Conservation (phyloP, 2,888 invertebrate genomes). For the Caenorhabditis panamensis region DNA sequence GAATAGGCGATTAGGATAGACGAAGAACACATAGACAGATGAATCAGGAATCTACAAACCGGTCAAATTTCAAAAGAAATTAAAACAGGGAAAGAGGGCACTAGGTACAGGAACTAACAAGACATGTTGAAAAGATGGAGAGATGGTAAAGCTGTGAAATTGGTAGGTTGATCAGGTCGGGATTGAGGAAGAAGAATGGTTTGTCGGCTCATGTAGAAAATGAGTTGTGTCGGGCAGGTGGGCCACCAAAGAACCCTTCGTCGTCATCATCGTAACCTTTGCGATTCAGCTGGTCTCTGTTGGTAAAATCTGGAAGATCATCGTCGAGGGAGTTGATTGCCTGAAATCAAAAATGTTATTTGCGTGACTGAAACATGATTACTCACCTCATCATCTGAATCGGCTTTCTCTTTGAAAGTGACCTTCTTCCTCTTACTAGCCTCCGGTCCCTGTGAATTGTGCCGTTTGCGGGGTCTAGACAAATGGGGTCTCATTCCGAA, state of each 20-base stretch:
- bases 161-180: neutral
- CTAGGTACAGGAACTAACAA: neutral
- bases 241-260: constrained; percentile 38
- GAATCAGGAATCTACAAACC: neutral
- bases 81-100: neutral
- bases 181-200: neutral
- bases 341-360: constrained; percentile 12
- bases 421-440: constrained; percentile 32
- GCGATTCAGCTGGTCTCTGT: neutral
- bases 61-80: neutral
- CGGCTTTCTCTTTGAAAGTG: constrained; percentile 28
- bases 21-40: neutral
- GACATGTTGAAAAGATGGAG: neutral
- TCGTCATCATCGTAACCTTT: constrained; percentile 45
- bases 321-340: neutral
- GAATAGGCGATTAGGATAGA: too few relatives aligned
- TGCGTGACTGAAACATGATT: neutral
- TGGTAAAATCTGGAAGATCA: neutral
- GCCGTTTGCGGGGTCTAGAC: constrained; percentile 29
- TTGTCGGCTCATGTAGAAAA: constrained; percentile 1
- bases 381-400: constrained; percentile 33
- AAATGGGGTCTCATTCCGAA: constrained; percentile 23
- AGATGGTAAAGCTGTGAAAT: constrained; percentile 1
- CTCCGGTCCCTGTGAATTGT: constrained; percentile 13
- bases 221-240: constrained; percentile 12